Evolutionary conservation across 1,140 invertebrate genomes (phyloP), one percentile per base, ranked within the genome.

Genomic region (Drosophila albomicans): DNA sequence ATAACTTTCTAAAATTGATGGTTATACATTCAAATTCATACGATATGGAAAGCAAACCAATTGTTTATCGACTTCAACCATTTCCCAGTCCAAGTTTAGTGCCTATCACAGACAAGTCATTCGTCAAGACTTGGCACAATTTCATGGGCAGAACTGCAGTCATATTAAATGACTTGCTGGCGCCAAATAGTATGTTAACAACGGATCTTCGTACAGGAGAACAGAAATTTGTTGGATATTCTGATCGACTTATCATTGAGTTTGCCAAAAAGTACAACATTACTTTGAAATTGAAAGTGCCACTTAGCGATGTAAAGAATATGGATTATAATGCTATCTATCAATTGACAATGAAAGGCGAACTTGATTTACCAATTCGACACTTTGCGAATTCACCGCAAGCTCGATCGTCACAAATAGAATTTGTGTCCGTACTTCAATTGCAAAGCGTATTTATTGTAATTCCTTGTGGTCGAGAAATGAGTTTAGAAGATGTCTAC

Each of bases 381-480:
- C 1, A 1, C 1, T 58, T 20, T 35, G 10, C 15, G 5, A n/a
- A 10, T 11, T 32, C 28, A 35, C 15, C 4, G 7, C n/a, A 5
- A 11, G 1, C 5, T 15, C 7, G 7, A 49, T 20, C 10, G 4
- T 3, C n/a, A 3, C n/a, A 48, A 20, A 8, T 16, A 7, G 30
- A 57, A 30, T 16, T 30, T n/a, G 11, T 7, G 7, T 30, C 8
- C 13, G 10, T 0, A 3, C 2, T 7, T 7, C 7, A 13, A 6
- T 11, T 32, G 3, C 8, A 6, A 11, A 51, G 16, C 1, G 8
- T 49, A 1, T 67, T 54, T 7, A 25, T 82, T 20, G 5, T 79
- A 2, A 63, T 79, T 0, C 80, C 80, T 0, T 82, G 80, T 16
- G n/a, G 43, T 1, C 11, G 3, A 0, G 11, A 63, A 1, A 30